A percentile compares a stretch with the other conserved stretches of the same genome.
phyloP scores from a whole-genome alignment of 2,888 invertebrate genomes.

The Drosophila putrida region DNA sequence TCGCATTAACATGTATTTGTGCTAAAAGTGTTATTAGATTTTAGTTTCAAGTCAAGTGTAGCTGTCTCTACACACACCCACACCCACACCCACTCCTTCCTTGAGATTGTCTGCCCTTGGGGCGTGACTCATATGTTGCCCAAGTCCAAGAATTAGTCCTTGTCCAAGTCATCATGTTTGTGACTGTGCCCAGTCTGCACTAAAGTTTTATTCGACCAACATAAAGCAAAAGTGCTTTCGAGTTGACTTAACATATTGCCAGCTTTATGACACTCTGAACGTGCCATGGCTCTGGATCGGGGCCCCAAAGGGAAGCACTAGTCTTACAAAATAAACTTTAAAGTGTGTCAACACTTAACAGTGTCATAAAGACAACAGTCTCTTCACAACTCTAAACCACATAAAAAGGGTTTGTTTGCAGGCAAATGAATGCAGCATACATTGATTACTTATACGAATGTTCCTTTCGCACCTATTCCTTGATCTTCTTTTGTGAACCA shows the following conservation, averaged over 20 bases:
- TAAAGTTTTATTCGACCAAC: conserved; percentile 75
- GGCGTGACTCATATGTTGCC: conserved; percentile 55
- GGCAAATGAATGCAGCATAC: conserved; percentile 4
- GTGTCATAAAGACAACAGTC: conserved; percentile 61
- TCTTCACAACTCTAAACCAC: not conserved
- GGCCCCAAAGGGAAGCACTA: conserved; percentile 11
- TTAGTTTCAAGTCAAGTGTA: conserved; percentile 80
- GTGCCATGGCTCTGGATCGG: conserved; percentile 13
- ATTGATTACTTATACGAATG: not conserved
- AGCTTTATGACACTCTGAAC: conserved; percentile 52
- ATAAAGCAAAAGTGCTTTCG: conserved; percentile 79
- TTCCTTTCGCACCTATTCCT: not conserved
- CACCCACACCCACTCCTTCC: not conserved
- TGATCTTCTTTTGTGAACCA: not conserved
- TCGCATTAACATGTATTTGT: conserved; percentile 81
- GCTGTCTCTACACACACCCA: conserved; percentile 16
- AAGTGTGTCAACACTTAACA: conserved; percentile 77
- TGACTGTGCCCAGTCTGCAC: conserved; percentile 60
- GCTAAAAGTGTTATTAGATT: conserved; percentile 82
- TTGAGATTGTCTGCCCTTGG: conserved; percentile 21
- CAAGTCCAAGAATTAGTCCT: conserved; percentile 33
- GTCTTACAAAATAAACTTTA: conserved; percentile 56
- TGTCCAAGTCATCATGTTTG: conserved; percentile 43
- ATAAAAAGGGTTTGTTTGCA: conserved; percentile 3
- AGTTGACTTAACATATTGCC: conserved; percentile 71